Evolutionary conservation across 92 coral and sea anemone genomes (phyloP), one percentile per base, ranked within the genome.

Genomic region (Phenganax marumi): DNA sequence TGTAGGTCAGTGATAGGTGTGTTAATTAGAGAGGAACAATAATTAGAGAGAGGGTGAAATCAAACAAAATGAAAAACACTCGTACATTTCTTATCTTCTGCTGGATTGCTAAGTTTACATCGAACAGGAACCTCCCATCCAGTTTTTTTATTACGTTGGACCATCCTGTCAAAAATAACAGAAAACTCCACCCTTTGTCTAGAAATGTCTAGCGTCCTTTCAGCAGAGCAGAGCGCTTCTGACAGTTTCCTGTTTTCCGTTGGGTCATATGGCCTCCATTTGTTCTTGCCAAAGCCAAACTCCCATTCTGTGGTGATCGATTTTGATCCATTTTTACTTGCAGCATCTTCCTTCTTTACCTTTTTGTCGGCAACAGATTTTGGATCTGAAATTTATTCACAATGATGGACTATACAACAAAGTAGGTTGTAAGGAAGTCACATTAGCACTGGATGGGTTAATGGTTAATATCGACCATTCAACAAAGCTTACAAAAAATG

Each of bases 41-140:
- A 22, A 25, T 25, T 18, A 73, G n/a, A 22, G 17, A 16, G 21
- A 14, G 19, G 19, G 12, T n/a, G 24, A 18, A 7, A 76, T 10
- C 25, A 19, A 46, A 14, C 53, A 19, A 18, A 61, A 65, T 12
- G 25, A 33, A 2, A 12, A 17, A 12, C 17, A 18, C 56, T 50
- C 33, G 52, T 76, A 76, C 81, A 76, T 76, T 39, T 80, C 68
- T 73, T 55, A 85, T 78, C 81, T 63, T 84, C 56, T 17, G 80
- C 56, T 24, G 84, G 76, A 17, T 75, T 90, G 26, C 86, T 55
- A 24, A 84, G 80, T 85, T 89, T 52, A 78, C 98, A 94, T 70
- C 98, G 73, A 0, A 92, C 84, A 84, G 93, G 90, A 58, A 86
- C 90, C 83, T 94, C 98, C 97, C 97, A 94, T 52, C 98, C 98